phyloP scores from a whole-genome alignment of 2,113 vertebrate genomes.

The Saimiri boliviensis region DNA sequence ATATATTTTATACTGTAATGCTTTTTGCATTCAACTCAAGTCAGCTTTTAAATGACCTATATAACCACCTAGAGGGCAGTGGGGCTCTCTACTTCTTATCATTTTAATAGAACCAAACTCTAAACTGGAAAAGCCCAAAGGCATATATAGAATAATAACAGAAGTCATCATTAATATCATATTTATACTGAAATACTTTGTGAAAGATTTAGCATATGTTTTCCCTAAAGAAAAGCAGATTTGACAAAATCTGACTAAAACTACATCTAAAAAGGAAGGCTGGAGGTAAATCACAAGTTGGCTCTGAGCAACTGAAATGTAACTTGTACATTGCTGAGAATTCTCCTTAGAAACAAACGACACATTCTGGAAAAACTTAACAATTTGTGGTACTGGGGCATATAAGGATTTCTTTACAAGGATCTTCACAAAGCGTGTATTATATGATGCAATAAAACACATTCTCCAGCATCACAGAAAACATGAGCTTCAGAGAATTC shows the following conservation, averaged over 20 bases:
- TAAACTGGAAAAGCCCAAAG: neutral
- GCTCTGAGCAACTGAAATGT: conserved; percentile 11
- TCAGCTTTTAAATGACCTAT: conserved; percentile 30
- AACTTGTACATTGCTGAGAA: neutral
- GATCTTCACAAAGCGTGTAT: neutral
- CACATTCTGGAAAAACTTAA: neutral
- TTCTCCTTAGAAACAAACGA: conserved; percentile 13
- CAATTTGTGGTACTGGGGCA: neutral
- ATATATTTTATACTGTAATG: neutral
- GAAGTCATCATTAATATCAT: neutral
- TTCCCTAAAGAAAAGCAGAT: neutral
- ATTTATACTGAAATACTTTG: conserved; percentile 7
- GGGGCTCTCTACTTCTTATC: conserved; percentile 11
- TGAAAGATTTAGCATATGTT: conserved; percentile 5
- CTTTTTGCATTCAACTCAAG: conserved; percentile 39
- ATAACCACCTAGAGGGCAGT: neutral
- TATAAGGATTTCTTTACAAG: neutral
- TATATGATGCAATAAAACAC: neutral
- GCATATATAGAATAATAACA: conserved; percentile 24
- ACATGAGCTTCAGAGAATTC: neutral
- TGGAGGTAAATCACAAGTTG: neutral
- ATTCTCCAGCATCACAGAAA: conserved; percentile 13
- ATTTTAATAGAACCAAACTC: conserved; percentile 39
- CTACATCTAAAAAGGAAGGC: conserved; percentile 12
- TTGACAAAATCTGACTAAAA: conserved; percentile 22